Conservation (phyloP, 2,113 vertebrate genomes). For the Machaerirhynchus nigripectus region DNA sequence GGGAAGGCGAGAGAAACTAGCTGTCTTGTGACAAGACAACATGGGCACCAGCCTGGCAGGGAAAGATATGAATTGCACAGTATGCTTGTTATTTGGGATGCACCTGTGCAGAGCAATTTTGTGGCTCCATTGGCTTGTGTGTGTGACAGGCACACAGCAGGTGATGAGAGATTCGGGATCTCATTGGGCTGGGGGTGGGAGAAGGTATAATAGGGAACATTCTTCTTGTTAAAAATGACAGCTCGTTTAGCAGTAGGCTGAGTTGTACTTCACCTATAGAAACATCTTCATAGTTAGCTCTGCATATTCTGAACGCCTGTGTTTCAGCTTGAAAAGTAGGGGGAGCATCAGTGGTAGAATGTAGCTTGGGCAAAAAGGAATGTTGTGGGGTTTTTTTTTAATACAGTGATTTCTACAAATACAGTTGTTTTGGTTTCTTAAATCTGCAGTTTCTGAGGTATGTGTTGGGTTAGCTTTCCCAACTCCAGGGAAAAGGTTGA, state of each 20-base stretch:
- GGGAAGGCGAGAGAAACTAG: neutral
- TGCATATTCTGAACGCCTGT: neutral
- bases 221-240: constrained; percentile 37
- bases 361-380: neutral
- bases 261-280: constrained; percentile 1
- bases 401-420: neutral
- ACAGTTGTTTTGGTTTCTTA: neutral
- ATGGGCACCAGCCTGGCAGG: constrained; percentile 7
- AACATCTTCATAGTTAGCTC: neutral
- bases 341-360: neutral
- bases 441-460: neutral
- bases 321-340: neutral
- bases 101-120: constrained; percentile 52
- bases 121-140: neutral
- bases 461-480: neutral
- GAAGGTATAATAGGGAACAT: neutral
- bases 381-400: neutral
- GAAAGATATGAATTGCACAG: neutral
- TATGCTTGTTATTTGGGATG: neutral
- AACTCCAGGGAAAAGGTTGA: neutral
- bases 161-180: neutral
- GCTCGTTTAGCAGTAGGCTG: neutral
- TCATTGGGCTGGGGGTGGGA: constrained; percentile 14
- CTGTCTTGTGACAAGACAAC: neutral
- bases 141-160: constrained; percentile 41